Evolutionary conservation across 2,797 vertebrate species (phyloP).

Genomic region (Leontocebus nigricollis): DNA sequence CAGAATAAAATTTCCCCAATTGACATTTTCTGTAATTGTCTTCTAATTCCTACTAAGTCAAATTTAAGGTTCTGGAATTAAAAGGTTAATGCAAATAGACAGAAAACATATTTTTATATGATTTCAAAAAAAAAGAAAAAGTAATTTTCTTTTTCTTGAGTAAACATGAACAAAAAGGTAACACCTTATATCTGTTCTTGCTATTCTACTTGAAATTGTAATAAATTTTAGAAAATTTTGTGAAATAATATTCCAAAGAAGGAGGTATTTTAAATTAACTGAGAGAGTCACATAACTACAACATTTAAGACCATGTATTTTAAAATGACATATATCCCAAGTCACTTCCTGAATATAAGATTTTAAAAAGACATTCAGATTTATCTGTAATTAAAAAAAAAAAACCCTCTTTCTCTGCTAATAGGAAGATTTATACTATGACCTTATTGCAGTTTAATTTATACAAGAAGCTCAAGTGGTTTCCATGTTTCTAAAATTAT

Average conservation of each 20-base stretch:
- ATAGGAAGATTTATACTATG: neutral
- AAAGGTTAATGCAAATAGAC: neutral
- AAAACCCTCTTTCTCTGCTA: neutral
- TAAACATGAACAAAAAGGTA: neutral
- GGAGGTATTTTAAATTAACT: constrained; percentile 1
- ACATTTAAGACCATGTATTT: neutral
- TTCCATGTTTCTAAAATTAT: neutral
- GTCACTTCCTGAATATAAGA: neutral
- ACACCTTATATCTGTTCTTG: neutral
- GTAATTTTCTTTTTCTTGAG: neutral
- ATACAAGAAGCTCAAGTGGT: neutral
- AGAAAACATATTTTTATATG: neutral
- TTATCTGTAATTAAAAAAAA: neutral
- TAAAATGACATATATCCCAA: neutral
- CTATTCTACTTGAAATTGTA: neutral
- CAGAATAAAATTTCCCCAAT: neutral
- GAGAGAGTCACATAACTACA: neutral
- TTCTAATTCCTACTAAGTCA: neutral
- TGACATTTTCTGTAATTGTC: neutral
- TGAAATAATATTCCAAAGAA: neutral
- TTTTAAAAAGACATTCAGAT: neutral
- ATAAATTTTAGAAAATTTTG: neutral
- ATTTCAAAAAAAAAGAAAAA: neutral
- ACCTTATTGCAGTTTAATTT: neutral
- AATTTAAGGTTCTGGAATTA: neutral